phyloP scores from a whole-genome alignment of 2,797 vertebrate genomes.

The Sebastes diaconus region DNA sequence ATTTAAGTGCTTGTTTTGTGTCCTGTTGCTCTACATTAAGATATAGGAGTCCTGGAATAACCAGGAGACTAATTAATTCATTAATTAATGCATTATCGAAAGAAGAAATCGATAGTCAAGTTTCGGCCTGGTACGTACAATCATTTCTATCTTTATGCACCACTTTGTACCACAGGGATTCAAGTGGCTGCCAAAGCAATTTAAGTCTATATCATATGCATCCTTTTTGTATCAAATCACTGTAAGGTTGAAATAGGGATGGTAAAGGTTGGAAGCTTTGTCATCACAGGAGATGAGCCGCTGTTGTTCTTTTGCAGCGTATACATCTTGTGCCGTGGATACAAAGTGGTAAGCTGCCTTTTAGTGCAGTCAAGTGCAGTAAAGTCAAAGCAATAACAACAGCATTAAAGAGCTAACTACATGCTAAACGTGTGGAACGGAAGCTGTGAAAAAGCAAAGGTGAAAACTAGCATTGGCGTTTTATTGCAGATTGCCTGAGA shows the following conservation, averaged over 20 bases:
- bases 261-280: not conserved
- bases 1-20: not conserved
- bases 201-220: not conserved
- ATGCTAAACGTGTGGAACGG: not conserved
- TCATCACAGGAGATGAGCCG: not conserved
- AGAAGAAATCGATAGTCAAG: not conserved
- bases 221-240: not conserved
- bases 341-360: not conserved
- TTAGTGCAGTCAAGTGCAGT: not conserved
- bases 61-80: not conserved
- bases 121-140: not conserved
- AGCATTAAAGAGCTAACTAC: not conserved
- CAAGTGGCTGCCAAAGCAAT: not conserved
- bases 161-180: not conserved
- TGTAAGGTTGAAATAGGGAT: not conserved
- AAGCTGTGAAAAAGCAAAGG: conserved; percentile 8
- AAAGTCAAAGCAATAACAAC: conserved; percentile 13
- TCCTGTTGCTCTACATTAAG: not conserved
- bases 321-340: not conserved
- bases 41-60: not conserved
- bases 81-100: not conserved
- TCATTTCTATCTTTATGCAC: not conserved
- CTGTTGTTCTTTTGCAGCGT: not conserved
- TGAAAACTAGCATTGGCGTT: not conserved
- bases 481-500: not conserved